These are phyloP conservation scores for Drosophila meridiana DNA, from an alignment of 2,888 invertebrate species.

Conservation along the genomic window DNA sequence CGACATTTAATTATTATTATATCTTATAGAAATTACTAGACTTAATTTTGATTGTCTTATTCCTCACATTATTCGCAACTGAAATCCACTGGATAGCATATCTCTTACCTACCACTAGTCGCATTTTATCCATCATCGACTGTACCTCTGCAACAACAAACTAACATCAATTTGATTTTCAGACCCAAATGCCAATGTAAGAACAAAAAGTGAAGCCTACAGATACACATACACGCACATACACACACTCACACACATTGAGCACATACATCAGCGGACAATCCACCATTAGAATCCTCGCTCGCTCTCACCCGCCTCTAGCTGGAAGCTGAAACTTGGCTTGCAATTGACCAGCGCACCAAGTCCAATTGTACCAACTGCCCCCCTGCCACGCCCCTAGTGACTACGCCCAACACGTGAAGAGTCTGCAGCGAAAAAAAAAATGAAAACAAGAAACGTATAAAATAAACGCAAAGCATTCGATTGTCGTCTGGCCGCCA, in stretches of 20 bases:
- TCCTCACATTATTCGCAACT: neutral
- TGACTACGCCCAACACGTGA: constrained; percentile 14
- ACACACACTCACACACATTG: constrained; percentile 11
- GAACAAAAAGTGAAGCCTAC: constrained; percentile 45
- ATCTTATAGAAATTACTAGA: too few species aligned
- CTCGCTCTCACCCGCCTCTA: neutral
- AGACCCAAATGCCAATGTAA: constrained; percentile 22
- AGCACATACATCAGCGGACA: constrained; percentile 11
- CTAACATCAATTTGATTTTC: constrained; percentile 55
- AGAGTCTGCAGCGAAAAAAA: constrained; percentile 25
- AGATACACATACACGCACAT: constrained; percentile 22
- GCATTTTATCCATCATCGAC: constrained; percentile 16
- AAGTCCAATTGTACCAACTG: constrained; percentile 66
- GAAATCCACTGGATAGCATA: neutral
- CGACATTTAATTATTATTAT: too few species aligned
- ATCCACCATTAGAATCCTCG: constrained; percentile 43
- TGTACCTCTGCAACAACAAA: constrained; percentile 43
- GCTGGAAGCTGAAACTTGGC: constrained; percentile 67
- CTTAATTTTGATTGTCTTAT: neutral
- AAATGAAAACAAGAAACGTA: constrained; percentile 25
- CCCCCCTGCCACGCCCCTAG: neutral
- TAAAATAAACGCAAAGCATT: constrained; percentile 59
- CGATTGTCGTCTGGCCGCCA: constrained; percentile 73
- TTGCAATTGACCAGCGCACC: constrained; percentile 77
- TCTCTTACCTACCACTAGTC: neutral